Base-by-base conservation (phyloP, 2,888 invertebrate species). In the Diadegma fenestrale region DNA sequence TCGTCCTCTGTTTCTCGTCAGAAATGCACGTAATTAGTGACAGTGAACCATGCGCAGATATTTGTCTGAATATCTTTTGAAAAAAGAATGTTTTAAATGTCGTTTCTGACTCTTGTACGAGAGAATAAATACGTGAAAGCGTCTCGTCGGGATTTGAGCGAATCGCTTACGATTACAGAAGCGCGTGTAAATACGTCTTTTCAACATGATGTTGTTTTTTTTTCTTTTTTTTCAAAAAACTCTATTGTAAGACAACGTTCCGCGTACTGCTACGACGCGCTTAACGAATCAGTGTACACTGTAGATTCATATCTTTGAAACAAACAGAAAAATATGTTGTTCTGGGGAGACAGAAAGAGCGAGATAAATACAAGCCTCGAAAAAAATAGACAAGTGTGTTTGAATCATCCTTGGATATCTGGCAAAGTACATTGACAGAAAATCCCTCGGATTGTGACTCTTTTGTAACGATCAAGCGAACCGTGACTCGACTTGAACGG, bases 341-440 rank as follows among this genome's bases (percentile, higher is more conserved):
- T 58, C 58, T 58, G 1, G 2, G 26, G 7, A 43, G 22, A 66
- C 14, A 14, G 41, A 58, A 22, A 66, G 30, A 61, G 22, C 7
- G 22, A 61, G 30, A 30, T 10, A 61, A 61, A 61, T 41, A 41
- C 22, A 22, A 41, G 14, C 6, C 17, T 63, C 33, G 48, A 51
- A 51, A 51, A 48, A 51, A 19, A 51, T 63, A 17, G 63, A 33
- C 17, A n/a, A 17, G n/a, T 33, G 30, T 4, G 33, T 43, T 41
- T 14, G 26, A 22, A 37, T 22, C 19, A 45, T 19, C 10, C 69
- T 41, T 14, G 66, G 12, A 66, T 37, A 37, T n/a, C 19, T 41
- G 48, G 45, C 61, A 71, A 79, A 26, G 48, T 63, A 61, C 81
- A 69, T 63, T 81, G 81, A 76, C 81, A 48, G 71, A 51, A 43